Conservation (phyloP, 1,140 invertebrate genomes). For the Mactra quadrangularis region DNA sequence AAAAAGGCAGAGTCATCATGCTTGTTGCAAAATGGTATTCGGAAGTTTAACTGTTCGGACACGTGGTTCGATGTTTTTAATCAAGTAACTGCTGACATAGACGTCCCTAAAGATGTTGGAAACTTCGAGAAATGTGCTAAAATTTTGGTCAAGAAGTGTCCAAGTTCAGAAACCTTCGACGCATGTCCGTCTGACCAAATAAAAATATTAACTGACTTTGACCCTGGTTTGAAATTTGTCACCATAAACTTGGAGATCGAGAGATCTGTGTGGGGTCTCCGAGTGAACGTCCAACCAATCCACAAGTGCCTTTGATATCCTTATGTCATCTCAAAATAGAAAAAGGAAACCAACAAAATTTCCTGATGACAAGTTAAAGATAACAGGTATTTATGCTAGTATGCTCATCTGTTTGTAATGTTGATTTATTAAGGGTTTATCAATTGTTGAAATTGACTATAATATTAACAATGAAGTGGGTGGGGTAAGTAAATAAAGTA, state of each 20-base stretch:
- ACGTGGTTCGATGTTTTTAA: conserved; percentile 6
- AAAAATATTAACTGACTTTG: conserved; percentile 4
- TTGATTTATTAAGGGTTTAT: neutral
- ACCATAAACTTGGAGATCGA: neutral
- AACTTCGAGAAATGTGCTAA: neutral
- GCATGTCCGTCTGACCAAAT: neutral
- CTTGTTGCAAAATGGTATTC: neutral
- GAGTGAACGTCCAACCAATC: neutral
- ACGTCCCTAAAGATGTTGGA: neutral
- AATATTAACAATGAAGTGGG: neutral
- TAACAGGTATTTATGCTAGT: neutral
- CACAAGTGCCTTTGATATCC: neutral
- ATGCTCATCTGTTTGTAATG: neutral
- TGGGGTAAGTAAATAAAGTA: neutral
- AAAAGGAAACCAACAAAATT: neutral
- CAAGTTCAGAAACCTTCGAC: neutral
- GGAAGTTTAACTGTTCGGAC: neutral
- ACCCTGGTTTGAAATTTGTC: neutral
- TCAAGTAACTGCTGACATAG: neutral
- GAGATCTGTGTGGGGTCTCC: neutral
- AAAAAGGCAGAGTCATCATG: neutral
- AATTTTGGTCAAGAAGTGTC: neutral
- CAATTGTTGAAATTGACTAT: neutral
- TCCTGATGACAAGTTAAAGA: neutral
- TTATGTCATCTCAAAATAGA: neutral